Evolutionary conservation across 2,888 invertebrate genomes (phyloP), one percentile per base, ranked within the genome.

Genomic region (Hecatera dysodea): DNA sequence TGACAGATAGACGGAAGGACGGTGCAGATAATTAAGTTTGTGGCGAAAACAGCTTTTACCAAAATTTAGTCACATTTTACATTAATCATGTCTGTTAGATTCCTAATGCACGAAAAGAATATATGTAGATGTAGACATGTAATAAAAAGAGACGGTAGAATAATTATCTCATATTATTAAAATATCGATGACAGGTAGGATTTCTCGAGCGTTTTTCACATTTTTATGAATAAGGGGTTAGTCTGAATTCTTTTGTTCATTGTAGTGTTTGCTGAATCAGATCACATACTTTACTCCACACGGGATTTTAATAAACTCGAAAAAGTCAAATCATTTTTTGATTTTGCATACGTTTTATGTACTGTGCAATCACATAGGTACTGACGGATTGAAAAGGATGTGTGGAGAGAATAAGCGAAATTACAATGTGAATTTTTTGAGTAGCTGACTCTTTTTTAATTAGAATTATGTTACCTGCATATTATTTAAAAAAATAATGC

Each of bases 181-280:
- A 81, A 46, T 77, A 22, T 63, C 67, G 61, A 75, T 63, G 42
- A 29, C 72, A 81, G 71, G 44, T 59, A 50, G 56, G 66, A 72
- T 63, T 64, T 72, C 27, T 46, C 12, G 63, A 74, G 59, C 59
- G 59, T 63, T 78, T 77, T 78, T 17, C 59, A 71, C 29, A 50
- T 79, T 67, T 72, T 82, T 72, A 61, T 61, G 74, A 62, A 68
- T 68, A 44, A 73, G 64, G 73, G 78, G 71, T 63, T 63, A 69
- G 78, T 69, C 77, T 72, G 50, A n/a, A 46, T 55, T 76, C 73
- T 61, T 69, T 76, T 77, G 75, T 84, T 86, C 77, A 72, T 70
- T 80, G 66, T 69, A 67, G 70, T 81, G 76, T 85, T 82, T 85
- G 82, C 70, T 76, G 66, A 73, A 60, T 64, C 19, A 39, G 56